Base-by-base conservation (phyloP, 2,888 invertebrate species). In the Perdita meconis region DNA sequence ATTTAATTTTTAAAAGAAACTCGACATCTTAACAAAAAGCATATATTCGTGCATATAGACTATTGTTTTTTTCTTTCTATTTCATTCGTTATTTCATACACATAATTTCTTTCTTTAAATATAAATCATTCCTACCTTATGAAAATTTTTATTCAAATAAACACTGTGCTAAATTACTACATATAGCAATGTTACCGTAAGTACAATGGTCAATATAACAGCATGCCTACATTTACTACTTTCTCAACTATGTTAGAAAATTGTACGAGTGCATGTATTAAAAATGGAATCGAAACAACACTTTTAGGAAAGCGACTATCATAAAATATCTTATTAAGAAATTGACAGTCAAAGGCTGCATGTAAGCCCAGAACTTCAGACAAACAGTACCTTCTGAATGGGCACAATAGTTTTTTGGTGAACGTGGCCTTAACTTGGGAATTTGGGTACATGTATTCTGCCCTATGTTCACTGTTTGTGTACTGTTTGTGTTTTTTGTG, bases 301-400 rank as follows among this genome's bases (percentile, higher is more conserved):
- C 12, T 69, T 68, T 19, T n/a, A 67, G 55, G 57, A 36, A 64
- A 65, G 71, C 74, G 69, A 70, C 19, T 44, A 81, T 60, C 65
- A 50, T 16, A 61, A 61, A n/a, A 30, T 68, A 76, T 67, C 67
- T 51, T 26, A 67, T 64, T 56, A 61, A 57, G 10, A 67, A 67
- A 67, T 67, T 77, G 66, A 77, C 57, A 61, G 53, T 79, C 47
- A 68, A 77, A 36, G 56, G 70, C 69, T 76, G 57, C 57, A 74
- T 72, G 70, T 75, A 84, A 79, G 86, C 79, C 66, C 79, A 78
- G 51, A 81, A 84, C 79, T 66, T 84, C 86, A 83, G 71, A 83
- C 81, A 70, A 79, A 86, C 79, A 84, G 82, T 92, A 92, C 92
- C 92, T 92, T 92, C 90, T 75, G 88, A 81, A 78, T 89, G 91